Percentiles rank a stretch among this genome's conserved stretches.
Evolutionary conservation across 2,797 vertebrate genomes (phyloP).

Genomic region (Eutrigla gurnardus): DNA sequence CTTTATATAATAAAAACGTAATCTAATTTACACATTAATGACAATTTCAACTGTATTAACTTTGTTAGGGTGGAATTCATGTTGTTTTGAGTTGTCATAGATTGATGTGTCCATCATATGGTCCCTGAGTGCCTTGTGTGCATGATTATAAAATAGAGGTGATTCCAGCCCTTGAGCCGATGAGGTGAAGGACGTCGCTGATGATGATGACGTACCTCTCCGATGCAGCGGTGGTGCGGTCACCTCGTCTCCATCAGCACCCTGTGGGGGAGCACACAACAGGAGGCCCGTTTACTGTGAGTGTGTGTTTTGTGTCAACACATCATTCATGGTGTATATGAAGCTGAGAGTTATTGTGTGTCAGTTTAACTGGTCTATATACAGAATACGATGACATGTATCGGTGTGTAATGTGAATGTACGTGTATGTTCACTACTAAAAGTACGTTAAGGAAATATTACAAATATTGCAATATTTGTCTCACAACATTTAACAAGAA

Average conservation of each 20-base stretch:
- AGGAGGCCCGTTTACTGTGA: slow-evolving; percentile 1
- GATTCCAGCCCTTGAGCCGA: no score
- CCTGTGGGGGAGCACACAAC: slow-evolving; percentile 56
- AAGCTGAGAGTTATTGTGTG: no score
- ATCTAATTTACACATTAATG: no score
- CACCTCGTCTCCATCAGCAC: slow-evolving; percentile 74
- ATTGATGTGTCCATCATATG: no score
- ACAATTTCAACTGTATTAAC: neutral
- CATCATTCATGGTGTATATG: no score
- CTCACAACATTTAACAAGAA: no score
- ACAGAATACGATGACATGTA: neutral
- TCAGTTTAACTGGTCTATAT: neutral
- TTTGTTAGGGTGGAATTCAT: no score
- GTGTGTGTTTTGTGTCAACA: neutral
- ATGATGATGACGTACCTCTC: slow-evolving; percentile 51
- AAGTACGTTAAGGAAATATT: no score
- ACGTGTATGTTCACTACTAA: neutral
- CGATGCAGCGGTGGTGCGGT: slow-evolving; percentile 58
- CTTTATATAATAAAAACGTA: neutral
- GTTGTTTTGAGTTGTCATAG: no score
- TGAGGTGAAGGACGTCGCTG: neutral
- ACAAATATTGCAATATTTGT: no score
- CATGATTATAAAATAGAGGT: no score
- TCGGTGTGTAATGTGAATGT: neutral
- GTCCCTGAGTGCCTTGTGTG: no score